Evolutionary conservation across 2,888 invertebrate genomes (phyloP).

Genomic region (Nomada goodeniana): DNA sequence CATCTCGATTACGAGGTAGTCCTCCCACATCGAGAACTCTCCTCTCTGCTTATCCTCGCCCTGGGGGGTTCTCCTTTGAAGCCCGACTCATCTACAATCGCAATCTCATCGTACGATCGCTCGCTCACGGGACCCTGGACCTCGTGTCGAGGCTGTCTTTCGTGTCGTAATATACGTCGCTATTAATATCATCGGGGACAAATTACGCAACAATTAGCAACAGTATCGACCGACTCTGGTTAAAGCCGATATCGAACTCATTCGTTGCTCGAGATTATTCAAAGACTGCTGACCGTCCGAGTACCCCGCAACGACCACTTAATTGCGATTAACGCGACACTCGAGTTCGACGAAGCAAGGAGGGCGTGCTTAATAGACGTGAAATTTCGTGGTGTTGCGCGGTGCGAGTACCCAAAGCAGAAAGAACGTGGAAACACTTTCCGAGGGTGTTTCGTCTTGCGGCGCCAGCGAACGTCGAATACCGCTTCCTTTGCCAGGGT

Average conservation of each 20-base stretch:
- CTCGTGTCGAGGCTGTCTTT: conserved; percentile 36
- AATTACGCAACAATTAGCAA: conserved; percentile 58
- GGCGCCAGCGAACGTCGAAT: conserved; percentile 33
- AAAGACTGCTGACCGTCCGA: neutral
- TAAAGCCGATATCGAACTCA: conserved; percentile 35
- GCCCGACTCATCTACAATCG: conserved; percentile 70
- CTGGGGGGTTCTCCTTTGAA: conserved; percentile 70
- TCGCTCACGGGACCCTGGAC: conserved; percentile 42
- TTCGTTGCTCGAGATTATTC: conserved; percentile 24
- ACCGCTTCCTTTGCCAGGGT: conserved; percentile 29
- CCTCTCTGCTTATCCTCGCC: conserved; percentile 66
- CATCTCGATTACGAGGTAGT: conserved; percentile 58
- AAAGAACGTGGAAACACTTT: conserved; percentile 42
- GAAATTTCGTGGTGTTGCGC: neutral
- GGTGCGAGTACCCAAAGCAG: conserved; percentile 18
- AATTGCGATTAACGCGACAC: neutral
- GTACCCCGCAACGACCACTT: neutral
- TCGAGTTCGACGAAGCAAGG: too few relatives aligned
- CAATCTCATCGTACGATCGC: conserved; percentile 71
- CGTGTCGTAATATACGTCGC: conserved; percentile 36
- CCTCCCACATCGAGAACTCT: conserved; percentile 58
- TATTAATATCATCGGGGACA: conserved; percentile 59
- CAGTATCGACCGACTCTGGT: conserved; percentile 12
- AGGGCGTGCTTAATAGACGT: conserved; percentile 21
- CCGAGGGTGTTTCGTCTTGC: conserved; percentile 4